Conservation (phyloP, 2,797 vertebrate species). For the Sebastes wilsoni region DNA sequence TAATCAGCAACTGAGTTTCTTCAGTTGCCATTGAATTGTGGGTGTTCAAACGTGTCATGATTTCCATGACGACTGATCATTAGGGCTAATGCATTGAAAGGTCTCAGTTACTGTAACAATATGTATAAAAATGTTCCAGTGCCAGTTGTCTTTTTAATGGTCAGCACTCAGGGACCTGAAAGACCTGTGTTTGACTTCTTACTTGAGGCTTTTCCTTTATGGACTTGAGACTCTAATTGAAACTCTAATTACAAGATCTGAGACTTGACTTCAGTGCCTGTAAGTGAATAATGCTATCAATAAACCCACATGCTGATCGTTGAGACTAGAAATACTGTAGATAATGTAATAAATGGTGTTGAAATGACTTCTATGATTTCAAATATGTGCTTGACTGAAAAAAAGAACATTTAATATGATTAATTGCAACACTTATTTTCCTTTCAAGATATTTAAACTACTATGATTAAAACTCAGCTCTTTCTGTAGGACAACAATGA, state of each 20-base stretch:
- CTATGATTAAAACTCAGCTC: constrained; percentile 33
- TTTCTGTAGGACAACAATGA: constrained; percentile 33
- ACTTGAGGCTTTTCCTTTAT: not conserved
- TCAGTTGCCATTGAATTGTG: not conserved
- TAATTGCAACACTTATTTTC: constrained; percentile 34
- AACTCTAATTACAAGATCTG: not conserved
- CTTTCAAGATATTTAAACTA: constrained; percentile 15
- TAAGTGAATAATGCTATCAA: not conserved
- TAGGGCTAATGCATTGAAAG: not conserved
- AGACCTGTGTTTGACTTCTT: not conserved
- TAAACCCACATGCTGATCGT: not conserved
- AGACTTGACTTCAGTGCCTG: not conserved
- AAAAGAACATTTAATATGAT: not conserved
- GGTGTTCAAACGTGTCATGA: not conserved
- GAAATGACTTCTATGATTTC: constrained; percentile 11
- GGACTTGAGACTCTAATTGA: not conserved
- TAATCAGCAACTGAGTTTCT: not conserved
- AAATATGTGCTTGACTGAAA: constrained; percentile 10
- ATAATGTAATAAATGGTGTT: not conserved
- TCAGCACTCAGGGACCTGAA: not conserved
- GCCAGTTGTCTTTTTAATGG: not conserved
- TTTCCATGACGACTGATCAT: not conserved
- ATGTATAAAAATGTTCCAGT: not conserved
- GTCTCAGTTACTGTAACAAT: not conserved
- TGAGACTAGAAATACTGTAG: not conserved